These are phyloP conservation scores for Neomorphus geoffroyi DNA, from an alignment of 2,797 vertebrate species.

Conservation along the genomic window DNA sequence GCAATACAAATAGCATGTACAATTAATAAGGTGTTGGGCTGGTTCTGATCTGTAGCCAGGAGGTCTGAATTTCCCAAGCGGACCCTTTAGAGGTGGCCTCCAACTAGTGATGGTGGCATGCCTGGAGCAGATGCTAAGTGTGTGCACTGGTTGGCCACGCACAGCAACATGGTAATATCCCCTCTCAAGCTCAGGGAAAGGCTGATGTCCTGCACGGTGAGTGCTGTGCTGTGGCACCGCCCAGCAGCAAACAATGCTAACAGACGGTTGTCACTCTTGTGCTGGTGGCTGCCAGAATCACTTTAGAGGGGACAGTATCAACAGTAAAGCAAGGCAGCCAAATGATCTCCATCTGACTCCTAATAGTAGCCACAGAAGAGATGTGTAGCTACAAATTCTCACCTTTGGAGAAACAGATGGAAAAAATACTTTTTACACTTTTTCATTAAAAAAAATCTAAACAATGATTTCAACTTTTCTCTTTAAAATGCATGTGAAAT, in stretches of 20 bases:
- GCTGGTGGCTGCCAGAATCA: not conserved
- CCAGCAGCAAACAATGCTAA: not conserved
- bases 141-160: accelerated
- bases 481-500: not conserved
- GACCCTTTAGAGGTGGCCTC: not conserved
- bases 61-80: not conserved
- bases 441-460: not conserved
- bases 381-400: not conserved
- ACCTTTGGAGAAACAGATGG: not conserved
- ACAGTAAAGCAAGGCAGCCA: not conserved
- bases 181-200: not conserved
- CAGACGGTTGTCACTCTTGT: not conserved
- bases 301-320: not conserved
- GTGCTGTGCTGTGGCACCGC: not conserved
- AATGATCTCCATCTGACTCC: not conserved
- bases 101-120: accelerated
- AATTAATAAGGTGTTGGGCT: not conserved
- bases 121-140: not conserved
- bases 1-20: not conserved
- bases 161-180: not conserved
- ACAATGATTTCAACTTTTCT: not conserved
- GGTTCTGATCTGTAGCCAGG: not conserved
- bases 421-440: not conserved
- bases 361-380: not conserved
- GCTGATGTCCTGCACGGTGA: accelerated